Evolutionary conservation across 2,797 vertebrate genomes (phyloP).

Genomic region (Danio aesculapii): DNA sequence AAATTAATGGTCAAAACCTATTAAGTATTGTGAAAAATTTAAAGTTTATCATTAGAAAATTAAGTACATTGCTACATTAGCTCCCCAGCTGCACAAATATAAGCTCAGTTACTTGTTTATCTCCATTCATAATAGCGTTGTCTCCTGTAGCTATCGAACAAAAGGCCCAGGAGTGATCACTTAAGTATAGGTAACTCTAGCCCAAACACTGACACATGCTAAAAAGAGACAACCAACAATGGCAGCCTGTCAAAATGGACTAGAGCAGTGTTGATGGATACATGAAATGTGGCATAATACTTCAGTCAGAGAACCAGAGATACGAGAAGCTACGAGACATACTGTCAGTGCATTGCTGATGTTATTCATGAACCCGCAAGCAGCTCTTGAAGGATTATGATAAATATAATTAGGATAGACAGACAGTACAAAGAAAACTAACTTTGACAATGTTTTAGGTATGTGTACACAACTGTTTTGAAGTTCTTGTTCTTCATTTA

Average conservation of each 20-base stretch:
- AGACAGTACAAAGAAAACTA: no score
- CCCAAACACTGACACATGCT: background rate
- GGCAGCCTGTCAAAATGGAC: background rate
- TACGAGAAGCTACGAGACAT: background rate
- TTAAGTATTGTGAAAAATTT: no score
- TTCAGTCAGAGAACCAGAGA: constrained; percentile 28
- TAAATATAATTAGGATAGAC: no score
- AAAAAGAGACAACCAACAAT: constrained; percentile 20
- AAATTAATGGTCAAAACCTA: no score
- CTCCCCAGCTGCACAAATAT: background rate
- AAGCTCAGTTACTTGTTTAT: background rate
- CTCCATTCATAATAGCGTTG: constrained; percentile 5
- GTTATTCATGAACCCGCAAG: no score
- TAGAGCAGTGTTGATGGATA: constrained; percentile 14
- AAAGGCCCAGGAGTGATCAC: constrained; percentile 26
- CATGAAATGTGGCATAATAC: constrained; percentile 30
- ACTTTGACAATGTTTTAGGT: no score
- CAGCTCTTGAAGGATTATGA: no score
- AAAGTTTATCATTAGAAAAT: no score
- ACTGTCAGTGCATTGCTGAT: no score
- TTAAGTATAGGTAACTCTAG: constrained; percentile 42
- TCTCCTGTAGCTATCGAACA: constrained; percentile 32
- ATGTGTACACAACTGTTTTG: no score
- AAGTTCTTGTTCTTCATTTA: no score
- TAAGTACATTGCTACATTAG: no score